Evolutionary conservation across 2,888 invertebrate genomes (phyloP).

Genomic region (Drosophila emarginata): DNA sequence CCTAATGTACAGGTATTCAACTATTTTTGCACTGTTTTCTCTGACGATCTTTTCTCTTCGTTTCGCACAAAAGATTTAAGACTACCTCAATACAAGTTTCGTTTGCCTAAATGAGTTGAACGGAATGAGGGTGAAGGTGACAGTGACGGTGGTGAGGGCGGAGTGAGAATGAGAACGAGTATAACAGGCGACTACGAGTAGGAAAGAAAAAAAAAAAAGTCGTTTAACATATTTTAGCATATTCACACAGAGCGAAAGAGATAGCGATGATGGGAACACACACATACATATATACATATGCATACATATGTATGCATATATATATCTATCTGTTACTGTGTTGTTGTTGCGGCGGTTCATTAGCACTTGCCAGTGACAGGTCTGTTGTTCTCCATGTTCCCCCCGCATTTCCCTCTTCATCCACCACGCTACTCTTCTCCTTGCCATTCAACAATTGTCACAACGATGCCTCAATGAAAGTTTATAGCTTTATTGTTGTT

Average conservation of each 20-base stretch:
- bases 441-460: constrained; percentile 49
- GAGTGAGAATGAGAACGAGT: constrained; percentile 26
- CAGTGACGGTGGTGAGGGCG: neutral
- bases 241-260: constrained; percentile 43
- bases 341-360: constrained; percentile 58
- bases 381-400: constrained; percentile 10
- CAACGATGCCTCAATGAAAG: constrained; percentile 60
- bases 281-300: constrained; percentile 14
- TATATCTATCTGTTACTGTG: constrained; percentile 44
- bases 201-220: constrained; percentile 43
- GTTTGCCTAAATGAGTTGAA: constrained; percentile 64
- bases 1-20: neutral
- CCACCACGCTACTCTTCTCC: constrained; percentile 12
- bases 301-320: constrained; percentile 31
- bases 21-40: constrained; percentile 34
- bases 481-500: constrained; percentile 47
- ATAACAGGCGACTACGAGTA: constrained; percentile 36
- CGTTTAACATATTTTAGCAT: constrained; percentile 73
- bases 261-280: constrained; percentile 8
- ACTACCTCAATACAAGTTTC: constrained; percentile 76
- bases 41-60: neutral
- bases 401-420: too few relatives aligned
- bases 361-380: constrained; percentile 69
- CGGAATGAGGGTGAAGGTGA: neutral
- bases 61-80: constrained; percentile 61